Evolutionary conservation across 1,140 invertebrate genomes (phyloP).

Genomic region (Meteorus sp.): DNA sequence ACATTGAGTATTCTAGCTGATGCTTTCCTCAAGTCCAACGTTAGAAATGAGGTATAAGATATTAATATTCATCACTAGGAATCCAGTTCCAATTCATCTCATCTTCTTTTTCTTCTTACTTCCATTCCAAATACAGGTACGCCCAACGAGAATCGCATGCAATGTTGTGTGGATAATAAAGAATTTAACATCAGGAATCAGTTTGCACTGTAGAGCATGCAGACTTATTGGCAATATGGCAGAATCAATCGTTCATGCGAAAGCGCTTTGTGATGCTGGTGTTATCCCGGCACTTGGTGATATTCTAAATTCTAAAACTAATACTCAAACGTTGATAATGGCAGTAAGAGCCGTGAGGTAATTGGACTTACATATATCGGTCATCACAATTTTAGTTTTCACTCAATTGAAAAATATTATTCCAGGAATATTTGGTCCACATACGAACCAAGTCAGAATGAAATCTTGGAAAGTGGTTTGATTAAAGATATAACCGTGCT

Average conservation of each 20-base stretch:
- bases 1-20: constrained; percentile 48
- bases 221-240: constrained; percentile 50
- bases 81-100: background rate
- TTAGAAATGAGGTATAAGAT: constrained; percentile 41
- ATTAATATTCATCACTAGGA: background rate
- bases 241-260: constrained; percentile 43
- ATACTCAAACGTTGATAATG: constrained; percentile 42
- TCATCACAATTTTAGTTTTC: background rate
- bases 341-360: constrained; percentile 49
- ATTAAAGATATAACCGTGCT: constrained; percentile 38
- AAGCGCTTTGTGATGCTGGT: constrained; percentile 40
- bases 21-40: constrained; percentile 36
- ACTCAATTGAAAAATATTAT: constrained; percentile 11
- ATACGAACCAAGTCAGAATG: constrained; percentile 37
- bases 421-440: constrained; percentile 49
- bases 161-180: constrained; percentile 43
- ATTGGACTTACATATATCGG: constrained; percentile 1
- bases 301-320: constrained; percentile 35
- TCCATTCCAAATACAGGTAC: constrained; percentile 14
- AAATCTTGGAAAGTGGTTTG: constrained; percentile 38
- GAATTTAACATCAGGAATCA: constrained; percentile 34
- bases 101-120: constrained; percentile 14
- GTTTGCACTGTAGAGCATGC: constrained; percentile 47
- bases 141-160: constrained; percentile 37
- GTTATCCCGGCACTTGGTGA: constrained; percentile 31